phyloP scores from a whole-genome alignment of 1,140 invertebrate species.

The Diabrotica undecimpunctata region DNA sequence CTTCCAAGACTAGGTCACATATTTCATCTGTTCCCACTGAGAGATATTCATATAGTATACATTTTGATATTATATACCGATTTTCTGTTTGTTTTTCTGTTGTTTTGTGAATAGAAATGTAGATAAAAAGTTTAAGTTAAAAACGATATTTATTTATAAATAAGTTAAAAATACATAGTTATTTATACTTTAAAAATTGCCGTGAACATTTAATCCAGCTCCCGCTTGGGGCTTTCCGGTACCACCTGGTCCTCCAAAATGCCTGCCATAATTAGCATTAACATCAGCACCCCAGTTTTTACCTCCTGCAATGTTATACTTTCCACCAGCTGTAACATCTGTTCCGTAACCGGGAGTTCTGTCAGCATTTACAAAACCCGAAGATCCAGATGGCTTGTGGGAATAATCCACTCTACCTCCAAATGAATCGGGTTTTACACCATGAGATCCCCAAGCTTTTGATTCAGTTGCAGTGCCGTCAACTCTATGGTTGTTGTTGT shows the following conservation, averaged over 20 bases:
- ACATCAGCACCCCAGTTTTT: constrained; percentile 17
- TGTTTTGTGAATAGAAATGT: too few relatives aligned
- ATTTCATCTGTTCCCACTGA: too few relatives aligned
- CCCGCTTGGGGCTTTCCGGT: constrained; percentile 15
- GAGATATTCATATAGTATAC: too few relatives aligned
- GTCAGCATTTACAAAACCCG: constrained; percentile 18
- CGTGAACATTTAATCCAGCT: constrained; percentile 13
- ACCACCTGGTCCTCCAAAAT: constrained; percentile 21
- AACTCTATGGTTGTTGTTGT: constrained; percentile 22
- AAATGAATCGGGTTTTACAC: constrained; percentile 19
- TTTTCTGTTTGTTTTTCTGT: too few relatives aligned
- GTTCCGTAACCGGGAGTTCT: constrained; percentile 17
- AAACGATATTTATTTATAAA: too few relatives aligned
- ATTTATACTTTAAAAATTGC: not conserved
- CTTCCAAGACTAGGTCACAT: too few relatives aligned
- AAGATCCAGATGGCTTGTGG: constrained; percentile 22
- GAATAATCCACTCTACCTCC: constrained; percentile 24
- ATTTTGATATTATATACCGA: too few relatives aligned
- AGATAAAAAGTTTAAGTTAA: too few relatives aligned
- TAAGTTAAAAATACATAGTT: not conserved
- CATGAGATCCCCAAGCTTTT: constrained; percentile 18
- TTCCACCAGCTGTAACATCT: constrained; percentile 21
- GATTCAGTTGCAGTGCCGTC: constrained; percentile 17
- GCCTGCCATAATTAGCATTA: constrained; percentile 20
- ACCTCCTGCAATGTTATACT: constrained; percentile 17